These are phyloP conservation scores for Meliscaeva auricollis DNA, from an alignment of 2,888 invertebrate species.

Conservation along the genomic window DNA sequence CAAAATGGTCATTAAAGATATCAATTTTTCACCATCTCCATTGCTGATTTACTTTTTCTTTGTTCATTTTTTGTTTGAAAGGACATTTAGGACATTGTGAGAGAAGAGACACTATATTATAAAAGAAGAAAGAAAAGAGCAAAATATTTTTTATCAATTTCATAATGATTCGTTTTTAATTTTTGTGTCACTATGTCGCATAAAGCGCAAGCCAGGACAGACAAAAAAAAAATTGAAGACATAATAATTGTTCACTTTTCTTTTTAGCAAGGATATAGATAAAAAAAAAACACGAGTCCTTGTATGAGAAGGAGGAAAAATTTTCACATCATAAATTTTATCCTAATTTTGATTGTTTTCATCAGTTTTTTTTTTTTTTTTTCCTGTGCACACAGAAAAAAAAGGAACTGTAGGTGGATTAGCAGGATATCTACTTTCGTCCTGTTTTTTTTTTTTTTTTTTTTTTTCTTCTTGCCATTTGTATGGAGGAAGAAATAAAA, in stretches of 20 bases:
- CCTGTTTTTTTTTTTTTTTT: constrained; percentile 17
- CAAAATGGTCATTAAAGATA: constrained; percentile 55
- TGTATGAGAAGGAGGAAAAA: constrained; percentile 14
- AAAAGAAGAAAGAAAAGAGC: background rate
- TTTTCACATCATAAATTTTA: constrained; percentile 69
- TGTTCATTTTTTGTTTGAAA: background rate
- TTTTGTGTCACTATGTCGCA: constrained; percentile 50
- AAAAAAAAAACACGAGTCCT: constrained; percentile 24
- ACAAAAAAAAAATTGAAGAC: constrained; percentile 16
- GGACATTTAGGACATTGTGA: constrained; percentile 19
- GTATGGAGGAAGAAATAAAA: constrained; percentile 28
- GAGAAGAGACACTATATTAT: background rate
- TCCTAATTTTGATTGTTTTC: constrained; percentile 67
- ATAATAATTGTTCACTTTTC: constrained; percentile 62
- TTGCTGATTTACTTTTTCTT: background rate
- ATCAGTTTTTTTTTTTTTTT: constrained; percentile 6
- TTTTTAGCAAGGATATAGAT: constrained; percentile 25
- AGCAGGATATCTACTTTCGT: constrained; percentile 43
- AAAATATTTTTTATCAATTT: constrained; percentile 55
- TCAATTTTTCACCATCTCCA: constrained; percentile 51
- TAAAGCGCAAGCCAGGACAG: background rate
- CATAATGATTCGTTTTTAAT: constrained; percentile 72
- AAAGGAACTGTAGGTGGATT: constrained; percentile 43
- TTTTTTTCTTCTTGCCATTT: constrained; percentile 12
- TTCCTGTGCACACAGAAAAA: background rate